Evolutionary conservation across 2,888 invertebrate species (phyloP).

Genomic region (Trichopria drosophilae): DNA sequence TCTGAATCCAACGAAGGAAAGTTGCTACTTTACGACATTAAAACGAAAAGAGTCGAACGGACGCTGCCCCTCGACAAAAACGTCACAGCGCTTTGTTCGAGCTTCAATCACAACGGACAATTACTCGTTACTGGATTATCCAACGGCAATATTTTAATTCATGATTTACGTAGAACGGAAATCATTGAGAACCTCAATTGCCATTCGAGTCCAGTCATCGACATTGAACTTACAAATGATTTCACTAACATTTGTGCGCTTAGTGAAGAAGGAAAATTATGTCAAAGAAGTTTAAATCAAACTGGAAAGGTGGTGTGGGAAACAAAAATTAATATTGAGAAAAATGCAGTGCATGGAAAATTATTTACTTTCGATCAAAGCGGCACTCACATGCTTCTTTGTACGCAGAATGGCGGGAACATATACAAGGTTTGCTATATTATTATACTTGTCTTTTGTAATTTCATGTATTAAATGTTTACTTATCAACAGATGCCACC

Average conservation of each 20-base stretch:
- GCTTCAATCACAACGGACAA: constrained; percentile 66
- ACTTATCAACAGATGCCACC: constrained; percentile 52
- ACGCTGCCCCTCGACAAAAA: constrained; percentile 52
- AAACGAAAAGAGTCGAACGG: constrained; percentile 61
- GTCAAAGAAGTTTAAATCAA: constrained; percentile 58
- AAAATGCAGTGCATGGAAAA: constrained; percentile 55
- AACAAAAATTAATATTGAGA: constrained; percentile 54
- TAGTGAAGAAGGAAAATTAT: constrained; percentile 60
- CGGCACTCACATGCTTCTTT: constrained; percentile 55
- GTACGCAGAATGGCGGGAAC: constrained; percentile 56
- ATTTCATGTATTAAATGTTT: not conserved
- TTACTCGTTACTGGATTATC: constrained; percentile 63
- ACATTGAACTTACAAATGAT: constrained; percentile 62
- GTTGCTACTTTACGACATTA: constrained; percentile 63
- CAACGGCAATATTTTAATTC: constrained; percentile 64
- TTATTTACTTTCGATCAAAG: constrained; percentile 57
- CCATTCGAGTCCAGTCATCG: constrained; percentile 62
- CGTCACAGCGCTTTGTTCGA: constrained; percentile 61
- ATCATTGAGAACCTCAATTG: constrained; percentile 63
- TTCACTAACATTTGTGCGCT: constrained; percentile 64
- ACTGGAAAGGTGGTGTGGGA: constrained; percentile 57
- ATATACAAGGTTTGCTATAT: constrained; percentile 52
- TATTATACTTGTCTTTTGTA: not conserved
- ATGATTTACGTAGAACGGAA: constrained; percentile 62
- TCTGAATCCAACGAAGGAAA: constrained; percentile 58